phyloP scores from a whole-genome alignment of 2,888 invertebrate genomes.

The Diaprepes abbreviatus region DNA sequence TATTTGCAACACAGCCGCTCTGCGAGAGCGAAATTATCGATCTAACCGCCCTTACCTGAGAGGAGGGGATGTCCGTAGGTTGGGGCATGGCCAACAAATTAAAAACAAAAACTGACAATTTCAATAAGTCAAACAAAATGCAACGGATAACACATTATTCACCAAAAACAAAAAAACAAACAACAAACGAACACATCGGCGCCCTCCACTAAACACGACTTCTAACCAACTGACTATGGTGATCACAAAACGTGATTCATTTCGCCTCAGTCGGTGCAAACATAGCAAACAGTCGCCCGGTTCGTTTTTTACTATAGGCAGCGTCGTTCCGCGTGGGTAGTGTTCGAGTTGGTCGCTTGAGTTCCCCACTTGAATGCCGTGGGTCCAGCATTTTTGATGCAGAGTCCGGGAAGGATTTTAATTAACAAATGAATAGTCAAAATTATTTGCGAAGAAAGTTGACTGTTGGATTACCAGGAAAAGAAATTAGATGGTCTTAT shows the following conservation, averaged over 20 bases:
- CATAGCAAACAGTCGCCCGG: conserved; percentile 17
- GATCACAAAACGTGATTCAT: conserved; percentile 39
- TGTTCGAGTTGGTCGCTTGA: not conserved
- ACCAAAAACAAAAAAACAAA: conserved; percentile 35
- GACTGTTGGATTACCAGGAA: no score
- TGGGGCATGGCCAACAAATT: conserved; percentile 52
- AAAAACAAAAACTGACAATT: conserved; percentile 36
- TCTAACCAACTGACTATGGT: conserved; percentile 32
- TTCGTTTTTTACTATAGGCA: not conserved
- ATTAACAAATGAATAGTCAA: not conserved
- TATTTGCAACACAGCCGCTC: conserved; percentile 22
- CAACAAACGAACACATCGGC: conserved; percentile 42
- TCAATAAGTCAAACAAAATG: conserved; percentile 42
- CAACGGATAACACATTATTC: conserved; percentile 48
- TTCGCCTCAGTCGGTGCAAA: conserved; percentile 35
- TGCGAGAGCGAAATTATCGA: conserved; percentile 23
- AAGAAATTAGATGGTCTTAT: no score
- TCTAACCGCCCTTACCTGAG: conserved; percentile 48
- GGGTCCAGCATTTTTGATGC: conserved; percentile 17
- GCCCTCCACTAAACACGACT: conserved; percentile 40
- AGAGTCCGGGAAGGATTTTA: conserved; percentile 1
- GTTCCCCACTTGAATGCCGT: conserved; percentile 4
- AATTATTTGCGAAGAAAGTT: not conserved
- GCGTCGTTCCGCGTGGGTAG: not conserved
- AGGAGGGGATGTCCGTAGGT: conserved; percentile 51